Conservation (phyloP, 2,888 invertebrate species). For the Lasius fuliginosus region DNA sequence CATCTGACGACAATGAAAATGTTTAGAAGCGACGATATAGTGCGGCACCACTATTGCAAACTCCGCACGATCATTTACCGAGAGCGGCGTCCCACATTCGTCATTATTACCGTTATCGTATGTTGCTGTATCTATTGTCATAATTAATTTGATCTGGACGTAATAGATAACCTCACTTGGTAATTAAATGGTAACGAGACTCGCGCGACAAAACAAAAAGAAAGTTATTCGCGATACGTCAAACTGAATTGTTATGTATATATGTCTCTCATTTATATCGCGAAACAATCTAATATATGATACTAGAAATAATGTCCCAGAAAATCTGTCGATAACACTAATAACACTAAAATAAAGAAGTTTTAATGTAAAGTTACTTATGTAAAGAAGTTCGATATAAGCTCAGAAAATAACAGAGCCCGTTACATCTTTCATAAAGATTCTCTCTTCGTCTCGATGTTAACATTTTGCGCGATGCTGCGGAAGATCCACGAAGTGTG, state of each 20-base stretch:
- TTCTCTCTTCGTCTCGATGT: background rate
- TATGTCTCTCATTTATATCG: background rate
- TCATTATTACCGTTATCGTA: slow-evolving; percentile 53
- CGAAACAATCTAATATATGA: background rate
- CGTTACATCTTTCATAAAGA: slow-evolving; percentile 5
- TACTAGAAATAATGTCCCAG: background rate
- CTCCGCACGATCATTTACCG: slow-evolving; percentile 41
- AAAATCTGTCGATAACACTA: background rate
- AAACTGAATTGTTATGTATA: background rate
- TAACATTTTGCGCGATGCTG: slow-evolving; percentile 26
- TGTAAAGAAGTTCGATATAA: background rate
- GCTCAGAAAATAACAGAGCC: slow-evolving; percentile 9
- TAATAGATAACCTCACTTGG: slow-evolving; percentile 37
- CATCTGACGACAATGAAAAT: slow-evolving; percentile 45
- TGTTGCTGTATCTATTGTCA: slow-evolving; percentile 38
- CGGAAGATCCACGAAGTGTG: slow-evolving; percentile 7
- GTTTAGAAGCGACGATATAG: slow-evolving; percentile 24
- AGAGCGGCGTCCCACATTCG: slow-evolving; percentile 40
- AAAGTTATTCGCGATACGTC: slow-evolving; percentile 4
- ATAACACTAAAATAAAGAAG: background rate
- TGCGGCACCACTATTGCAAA: background rate
- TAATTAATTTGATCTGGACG: slow-evolving; percentile 47
- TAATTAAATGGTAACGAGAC: slow-evolving; percentile 31
- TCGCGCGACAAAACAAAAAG: slow-evolving; percentile 18
- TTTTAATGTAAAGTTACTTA: no score